Base-by-base conservation (phyloP, 2,888 invertebrate genomes). In the Gymnosoma rotundatum region DNA sequence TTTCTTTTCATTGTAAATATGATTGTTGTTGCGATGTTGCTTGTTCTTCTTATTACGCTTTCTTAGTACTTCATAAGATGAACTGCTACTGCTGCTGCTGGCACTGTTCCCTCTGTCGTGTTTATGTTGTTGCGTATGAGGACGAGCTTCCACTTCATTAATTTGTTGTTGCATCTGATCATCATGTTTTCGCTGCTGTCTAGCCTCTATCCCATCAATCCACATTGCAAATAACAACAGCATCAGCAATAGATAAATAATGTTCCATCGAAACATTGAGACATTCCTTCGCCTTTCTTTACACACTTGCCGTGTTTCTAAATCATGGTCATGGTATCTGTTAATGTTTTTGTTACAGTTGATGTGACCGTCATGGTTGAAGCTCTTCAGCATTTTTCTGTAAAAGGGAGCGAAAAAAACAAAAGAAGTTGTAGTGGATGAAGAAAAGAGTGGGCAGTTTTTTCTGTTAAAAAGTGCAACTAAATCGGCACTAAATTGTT, bases 121-220 rank as follows among this genome's bases (percentile, higher is more conserved):
- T 16, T 75, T 25, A 14, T 70, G 75, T 56, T 76, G 74, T 21
- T 83, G 76, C 9, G 16, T 36, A 48, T 38, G 54, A 80, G 54
- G 70, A 70, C 76, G 81, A 45, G 60, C 32, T 21, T 52, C 81
- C 36, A 78, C 78, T 74, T 84, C 81, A 74, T 81, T 84, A 61
- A 74, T 69, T 69, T 84, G 69, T 52, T 75, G 75, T 56, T 61
- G 73, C 16, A 32, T 54, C 52, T 75, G 63, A 70, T 61, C 81
- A 60, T 82, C 70, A 60, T 64, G 32, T 42, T 74, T 70, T 21
- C 78, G 84, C 21, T 83, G 73, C 45, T 70, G 81, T 78, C 84
- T 78, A 74, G 84, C 84, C 61, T 81, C 81, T 64, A 78, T 73
- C n/a, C 81, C 78, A 78, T 78, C 81, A 60, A 81, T 78, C 84